These are phyloP conservation scores for Lampris megalopsis DNA, from an alignment of 2,113 vertebrate species.

Conservation along the genomic window DNA sequence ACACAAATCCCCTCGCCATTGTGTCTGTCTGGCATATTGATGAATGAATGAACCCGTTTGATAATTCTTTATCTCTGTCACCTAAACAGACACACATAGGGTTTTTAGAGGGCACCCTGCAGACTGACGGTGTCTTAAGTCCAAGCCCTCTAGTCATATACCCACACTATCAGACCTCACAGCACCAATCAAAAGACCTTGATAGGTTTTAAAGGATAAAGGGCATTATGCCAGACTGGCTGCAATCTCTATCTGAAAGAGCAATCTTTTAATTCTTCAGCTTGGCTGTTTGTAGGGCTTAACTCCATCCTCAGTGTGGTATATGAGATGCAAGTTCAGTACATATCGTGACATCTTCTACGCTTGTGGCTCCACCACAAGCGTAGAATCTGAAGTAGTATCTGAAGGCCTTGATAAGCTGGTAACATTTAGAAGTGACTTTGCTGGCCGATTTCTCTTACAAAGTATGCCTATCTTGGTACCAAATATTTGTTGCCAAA, in stretches of 20 bases:
- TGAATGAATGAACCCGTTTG: constrained; percentile 64
- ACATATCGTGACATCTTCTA: constrained; percentile 14
- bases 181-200: constrained; percentile 21
- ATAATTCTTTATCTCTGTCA: constrained; percentile 61
- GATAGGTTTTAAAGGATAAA: constrained; percentile 30
- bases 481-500: neutral
- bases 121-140: constrained; percentile 29
- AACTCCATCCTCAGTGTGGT: constrained; percentile 8
- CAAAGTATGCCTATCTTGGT: neutral
- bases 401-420: neutral
- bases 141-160: constrained; percentile 11
- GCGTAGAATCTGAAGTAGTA: too few relatives aligned
- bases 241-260: constrained; percentile 54
- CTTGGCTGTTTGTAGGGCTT: constrained; percentile 28
- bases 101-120: constrained; percentile 32
- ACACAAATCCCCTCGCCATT: constrained; percentile 44
- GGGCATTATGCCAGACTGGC: constrained; percentile 31
- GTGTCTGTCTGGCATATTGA: constrained; percentile 73
- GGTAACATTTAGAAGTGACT: neutral
- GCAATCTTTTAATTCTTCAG: constrained; percentile 35
- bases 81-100: constrained; percentile 53
- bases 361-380: too few relatives aligned
- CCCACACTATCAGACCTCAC: neutral
- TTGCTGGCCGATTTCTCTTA: neutral
- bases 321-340: neutral